phyloP scores from a whole-genome alignment of 2,888 invertebrate species.

The Leucophenga maculata region DNA sequence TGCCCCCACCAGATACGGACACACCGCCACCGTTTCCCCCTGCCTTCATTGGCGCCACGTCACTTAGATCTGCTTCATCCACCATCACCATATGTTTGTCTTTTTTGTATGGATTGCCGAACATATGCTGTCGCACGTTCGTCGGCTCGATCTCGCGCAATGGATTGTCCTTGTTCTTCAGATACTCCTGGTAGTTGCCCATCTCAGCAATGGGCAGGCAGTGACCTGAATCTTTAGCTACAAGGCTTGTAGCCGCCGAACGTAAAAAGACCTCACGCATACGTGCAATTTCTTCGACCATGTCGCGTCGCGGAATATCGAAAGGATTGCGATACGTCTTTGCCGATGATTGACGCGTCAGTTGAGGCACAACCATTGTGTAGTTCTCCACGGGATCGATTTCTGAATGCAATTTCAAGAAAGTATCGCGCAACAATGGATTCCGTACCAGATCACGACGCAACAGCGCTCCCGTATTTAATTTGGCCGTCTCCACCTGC shows the following conservation, averaged over 20 bases:
- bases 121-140: background rate
- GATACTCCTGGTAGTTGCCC: constrained; percentile 4
- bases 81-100: background rate
- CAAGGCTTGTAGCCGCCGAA: background rate
- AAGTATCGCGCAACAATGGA: background rate
- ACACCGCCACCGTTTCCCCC: constrained; percentile 60
- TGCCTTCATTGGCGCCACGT: constrained; percentile 78
- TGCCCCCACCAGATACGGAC: constrained; percentile 35
- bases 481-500: constrained; percentile 80
- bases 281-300: background rate
- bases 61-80: constrained; percentile 75
- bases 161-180: background rate
- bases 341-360: constrained; percentile 75
- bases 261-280: background rate
- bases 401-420: background rate
- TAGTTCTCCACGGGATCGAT: constrained; percentile 77
- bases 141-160: background rate
- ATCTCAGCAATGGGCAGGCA: constrained; percentile 9
- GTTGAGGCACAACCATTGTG: constrained; percentile 80
- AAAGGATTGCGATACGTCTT: constrained; percentile 53
- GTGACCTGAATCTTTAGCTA: constrained; percentile 65
- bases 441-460: background rate
- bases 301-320: background rate
- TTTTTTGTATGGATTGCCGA: constrained; percentile 7
- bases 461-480: constrained; percentile 72